Base-by-base conservation (phyloP, 1,140 invertebrate genomes). In the Adoxophyes honmai region DNA sequence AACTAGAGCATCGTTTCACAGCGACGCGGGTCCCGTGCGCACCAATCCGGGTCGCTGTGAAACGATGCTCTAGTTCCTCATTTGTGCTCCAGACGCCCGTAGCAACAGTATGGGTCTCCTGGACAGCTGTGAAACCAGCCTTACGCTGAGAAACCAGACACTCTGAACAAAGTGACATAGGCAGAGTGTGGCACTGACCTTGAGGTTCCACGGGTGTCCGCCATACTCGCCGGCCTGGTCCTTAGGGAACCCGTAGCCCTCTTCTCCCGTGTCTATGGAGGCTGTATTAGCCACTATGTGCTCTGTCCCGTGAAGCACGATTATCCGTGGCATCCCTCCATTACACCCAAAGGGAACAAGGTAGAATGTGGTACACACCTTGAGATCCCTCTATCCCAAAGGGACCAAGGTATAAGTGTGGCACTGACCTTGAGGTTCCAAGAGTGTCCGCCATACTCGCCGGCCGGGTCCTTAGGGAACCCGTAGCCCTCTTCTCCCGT, bases 161-260 rank as follows among this genome's bases (percentile, higher is more conserved):
- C n/a, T n/a, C n/a, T n/a, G n/a, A n/a, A n/a, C n/a, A n/a, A n/a
- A n/a, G n/a, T n/a, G n/a, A n/a, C n/a, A n/a, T n/a, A n/a, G n/a
- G n/a, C n/a, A n/a, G n/a, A n/a, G n/a, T n/a, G 28, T 11, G n/a
- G 16, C 57, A 34, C 28, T 33, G 2, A 96, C 94, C 89, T 98
- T 98, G 0, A 98, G 90, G 86, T 98, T 98, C 97, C 97, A 98
- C 0, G 96, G 94, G 89, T 98, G 96, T 74, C 93, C 93, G 1
- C 93, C 93, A 76, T 94, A 95, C 0, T 94, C 91, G 59, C 93
- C 95, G 14, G 93, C 93, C 77, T 94, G 95, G 0, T 92, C 91
- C 36, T 89, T 90, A 0, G 92, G 91, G 78, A 98, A 98, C 0
- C 96, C 96, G 86, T 96, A 97, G 0, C 96, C 96, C 73, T 94